Evolutionary conservation across 2,888 invertebrate species (phyloP), one percentile per base, ranked within the genome.

Genomic region (Charanyca ferruginea): DNA sequence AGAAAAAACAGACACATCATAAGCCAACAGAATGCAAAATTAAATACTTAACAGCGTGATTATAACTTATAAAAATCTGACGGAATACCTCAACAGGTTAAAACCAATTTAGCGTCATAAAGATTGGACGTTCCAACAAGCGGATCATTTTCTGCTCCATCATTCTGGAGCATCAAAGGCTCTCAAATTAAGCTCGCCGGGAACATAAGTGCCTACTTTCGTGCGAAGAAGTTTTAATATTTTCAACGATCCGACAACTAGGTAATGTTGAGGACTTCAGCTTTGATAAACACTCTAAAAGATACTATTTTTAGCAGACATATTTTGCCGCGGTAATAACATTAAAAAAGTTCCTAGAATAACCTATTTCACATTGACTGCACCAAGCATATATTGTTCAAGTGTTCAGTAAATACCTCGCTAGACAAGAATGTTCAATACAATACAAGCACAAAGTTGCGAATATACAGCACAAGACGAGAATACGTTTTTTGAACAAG

Each of bases 111-210:
- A 79, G 75, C 81, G 73, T 84, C 80, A 77, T 85, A 86, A 88
- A 87, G 83, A 84, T 79, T 83, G 80, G 78, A 81, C 77, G 80
- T 80, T 81, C 75, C 80, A 81, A 81, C 77, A 82, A 81, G 84
- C 80, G 83, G 86, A 89, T 89, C 83, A 88, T 88, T 90, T 89
- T 89, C 85, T 87, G 86, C 87, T 87, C 83, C 84, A 87, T 88
- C 87, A 85, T 89, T 80, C 81, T 77, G 78, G 60, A 78, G 80
- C 82, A 83, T 89, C 89, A 89, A 91, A 90, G 85, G 73, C 85
- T 85, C 87, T 89, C 84, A 84, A 89, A 87, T 88, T 87, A 87
- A 88, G 83, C 88, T 85, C 63, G 64, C 73, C 68, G 68, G 64
- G 63, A 74, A 74, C 70, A 74, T 86, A 87, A 90, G 88, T 88